Base-by-base conservation (phyloP, 2,797 vertebrate genomes). In the Erethizon dorsatum region DNA sequence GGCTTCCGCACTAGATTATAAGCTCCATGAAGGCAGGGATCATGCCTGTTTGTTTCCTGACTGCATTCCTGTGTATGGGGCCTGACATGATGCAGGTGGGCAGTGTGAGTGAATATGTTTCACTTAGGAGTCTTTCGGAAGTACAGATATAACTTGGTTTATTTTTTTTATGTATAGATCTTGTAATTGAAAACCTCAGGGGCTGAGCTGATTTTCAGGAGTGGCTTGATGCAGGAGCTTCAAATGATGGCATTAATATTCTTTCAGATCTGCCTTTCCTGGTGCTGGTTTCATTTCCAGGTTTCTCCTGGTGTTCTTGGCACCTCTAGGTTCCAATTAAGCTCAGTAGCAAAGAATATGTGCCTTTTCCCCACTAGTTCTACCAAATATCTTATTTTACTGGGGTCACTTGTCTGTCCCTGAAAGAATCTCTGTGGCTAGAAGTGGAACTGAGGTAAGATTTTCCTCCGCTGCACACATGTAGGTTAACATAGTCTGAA, bases 211-310 rank as follows among this genome's bases (percentile, higher is more conserved):
- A 54, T 28, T 31, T 90, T 82, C 52, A 86, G 28, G 59, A 67
- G 5, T 86, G 45, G 65, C 47, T 82, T 15, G 47, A 71, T 84
- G 37, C 8, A 57, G 63, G 52, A 6, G 28, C 9, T 26, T 90
- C 37, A 83, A 71, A 45, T 83, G 56, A 87, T 79, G 45, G 9
- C 45, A 50, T n/a, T 63, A n/a, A 24, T 88, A 77, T 63, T 88
- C 52, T 13, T 45, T 91, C 45, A 52, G n/a, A 50, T 56, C 87
- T 85, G n/a, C 10, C 65, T 97, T 88, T 87, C 59, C 24, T 33
- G 69, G 52, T 33, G 4, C 13, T 63, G 52, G 52, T 10, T 93
- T 94, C 47, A 91, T 57, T 80, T 83, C 52, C 20, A 84, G 86
- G 18, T 45, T 80, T 80, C 22, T 73, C 4, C 7, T 26, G 20